Evolutionary conservation across 2,888 invertebrate genomes (phyloP).

Genomic region (Leptinotarsa haldemani): DNA sequence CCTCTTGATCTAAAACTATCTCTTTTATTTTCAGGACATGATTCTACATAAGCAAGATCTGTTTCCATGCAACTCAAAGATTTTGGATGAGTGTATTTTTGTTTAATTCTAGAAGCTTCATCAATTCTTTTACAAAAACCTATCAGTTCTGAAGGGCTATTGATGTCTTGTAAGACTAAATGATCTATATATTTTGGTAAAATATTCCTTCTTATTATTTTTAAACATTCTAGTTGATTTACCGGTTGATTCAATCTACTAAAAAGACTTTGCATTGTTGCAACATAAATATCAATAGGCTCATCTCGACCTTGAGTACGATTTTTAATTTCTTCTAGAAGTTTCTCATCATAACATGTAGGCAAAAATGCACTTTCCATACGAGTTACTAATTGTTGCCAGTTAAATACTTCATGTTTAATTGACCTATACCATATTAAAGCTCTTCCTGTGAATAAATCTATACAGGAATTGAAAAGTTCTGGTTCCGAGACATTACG

Average conservation of each 20-base stretch:
- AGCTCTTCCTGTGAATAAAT: too few relatives aligned
- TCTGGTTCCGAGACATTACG: neutral
- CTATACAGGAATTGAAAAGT: neutral
- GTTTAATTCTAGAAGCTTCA: neutral
- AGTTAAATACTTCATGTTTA: neutral
- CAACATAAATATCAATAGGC: neutral
- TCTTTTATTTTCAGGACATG: too few relatives aligned
- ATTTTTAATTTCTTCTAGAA: too few relatives aligned
- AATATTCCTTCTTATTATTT: constrained; percentile 2
- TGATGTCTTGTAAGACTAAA: neutral
- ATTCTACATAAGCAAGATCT: too few relatives aligned
- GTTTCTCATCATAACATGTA: neutral
- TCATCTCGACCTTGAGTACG: too few relatives aligned
- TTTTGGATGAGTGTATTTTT: neutral
- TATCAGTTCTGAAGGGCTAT: neutral
- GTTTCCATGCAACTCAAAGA: neutral
- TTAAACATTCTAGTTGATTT: neutral
- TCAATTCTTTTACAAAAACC: neutral
- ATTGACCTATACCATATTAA: neutral
- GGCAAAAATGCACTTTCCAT: neutral
- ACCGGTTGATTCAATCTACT: constrained; percentile 4
- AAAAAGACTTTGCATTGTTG: neutral
- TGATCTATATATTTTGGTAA: constrained; percentile 7
- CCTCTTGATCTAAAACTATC: too few relatives aligned
- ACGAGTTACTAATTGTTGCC: neutral